These are phyloP conservation scores for Malurus cyaneus DNA, from an alignment of 2,113 vertebrate species.

Conservation along the genomic window DNA sequence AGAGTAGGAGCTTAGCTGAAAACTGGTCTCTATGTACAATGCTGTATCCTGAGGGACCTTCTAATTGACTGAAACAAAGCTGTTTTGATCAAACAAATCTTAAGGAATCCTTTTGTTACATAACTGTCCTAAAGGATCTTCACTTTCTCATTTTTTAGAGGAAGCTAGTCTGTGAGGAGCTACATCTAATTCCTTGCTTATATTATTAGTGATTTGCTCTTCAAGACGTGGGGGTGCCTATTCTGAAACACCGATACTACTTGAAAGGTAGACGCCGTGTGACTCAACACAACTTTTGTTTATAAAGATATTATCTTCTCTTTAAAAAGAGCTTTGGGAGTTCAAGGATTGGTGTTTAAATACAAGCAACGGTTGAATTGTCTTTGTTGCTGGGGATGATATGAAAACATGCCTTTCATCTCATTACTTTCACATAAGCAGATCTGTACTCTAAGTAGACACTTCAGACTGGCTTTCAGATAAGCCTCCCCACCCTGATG, in stretches of 20 bases:
- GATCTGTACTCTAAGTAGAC: background rate
- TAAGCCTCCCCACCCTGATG: background rate
- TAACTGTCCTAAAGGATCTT: background rate
- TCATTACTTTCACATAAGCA: background rate
- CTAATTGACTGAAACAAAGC: background rate
- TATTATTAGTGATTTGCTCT: background rate
- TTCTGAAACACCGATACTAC: background rate
- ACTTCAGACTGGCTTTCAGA: background rate
- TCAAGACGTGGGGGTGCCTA: background rate
- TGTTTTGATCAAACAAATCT: background rate
- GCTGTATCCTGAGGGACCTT: background rate
- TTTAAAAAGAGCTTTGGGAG: background rate
- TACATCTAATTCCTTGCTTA: background rate
- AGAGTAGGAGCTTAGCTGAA: background rate
- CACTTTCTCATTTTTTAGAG: background rate
- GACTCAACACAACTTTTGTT: background rate
- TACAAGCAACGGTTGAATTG: background rate
- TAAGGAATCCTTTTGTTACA: background rate
- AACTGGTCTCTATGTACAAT: background rate
- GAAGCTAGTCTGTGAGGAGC: background rate
- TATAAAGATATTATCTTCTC: background rate
- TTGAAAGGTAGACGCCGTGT: background rate
- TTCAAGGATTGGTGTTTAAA: background rate
- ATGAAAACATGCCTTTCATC: background rate
- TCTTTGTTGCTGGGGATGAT: background rate